Conservation (phyloP, 2,113 vertebrate species). For the Archilochus colubris region DNA sequence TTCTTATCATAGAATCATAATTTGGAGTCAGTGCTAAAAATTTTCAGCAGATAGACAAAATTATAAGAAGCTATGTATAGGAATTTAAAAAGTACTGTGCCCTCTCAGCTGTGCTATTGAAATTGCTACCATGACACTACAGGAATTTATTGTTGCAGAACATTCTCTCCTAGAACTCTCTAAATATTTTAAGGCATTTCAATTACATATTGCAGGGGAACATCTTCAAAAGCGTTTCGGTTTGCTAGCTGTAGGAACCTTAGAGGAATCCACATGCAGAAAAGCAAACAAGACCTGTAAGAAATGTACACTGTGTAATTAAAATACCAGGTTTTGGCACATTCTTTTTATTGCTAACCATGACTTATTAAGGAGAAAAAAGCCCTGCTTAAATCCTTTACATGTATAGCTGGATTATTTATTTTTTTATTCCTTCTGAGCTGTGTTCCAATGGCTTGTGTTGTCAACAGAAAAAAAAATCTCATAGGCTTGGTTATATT, state of each 20-base stretch:
- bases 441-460: neutral
- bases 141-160: constrained; percentile 56
- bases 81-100: neutral
- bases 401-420: neutral
- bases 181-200: constrained; percentile 66
- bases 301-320: constrained; percentile 38
- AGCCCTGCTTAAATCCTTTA: neutral
- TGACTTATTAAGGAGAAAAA: neutral
- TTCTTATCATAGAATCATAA: no score
- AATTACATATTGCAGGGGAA: constrained; percentile 23
- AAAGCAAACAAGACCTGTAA: constrained; percentile 24
- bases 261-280: constrained; percentile 1
- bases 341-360: neutral
- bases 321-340: neutral
- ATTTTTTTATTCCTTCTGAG: neutral
- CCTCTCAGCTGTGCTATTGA: neutral
- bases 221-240: neutral
- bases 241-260: constrained; percentile 32
- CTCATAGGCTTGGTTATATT: neutral
- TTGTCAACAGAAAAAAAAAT: neutral
- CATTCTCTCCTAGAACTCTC: constrained; percentile 37
- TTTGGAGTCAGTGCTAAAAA: neutral
- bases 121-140: neutral
- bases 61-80: neutral
- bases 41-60: neutral